A percentile compares a stretch with the other conserved stretches of the same genome.
These are phyloP conservation scores for Ifrita kowaldi DNA, from an alignment of 2,113 vertebrate species.

Conservation along the genomic window DNA sequence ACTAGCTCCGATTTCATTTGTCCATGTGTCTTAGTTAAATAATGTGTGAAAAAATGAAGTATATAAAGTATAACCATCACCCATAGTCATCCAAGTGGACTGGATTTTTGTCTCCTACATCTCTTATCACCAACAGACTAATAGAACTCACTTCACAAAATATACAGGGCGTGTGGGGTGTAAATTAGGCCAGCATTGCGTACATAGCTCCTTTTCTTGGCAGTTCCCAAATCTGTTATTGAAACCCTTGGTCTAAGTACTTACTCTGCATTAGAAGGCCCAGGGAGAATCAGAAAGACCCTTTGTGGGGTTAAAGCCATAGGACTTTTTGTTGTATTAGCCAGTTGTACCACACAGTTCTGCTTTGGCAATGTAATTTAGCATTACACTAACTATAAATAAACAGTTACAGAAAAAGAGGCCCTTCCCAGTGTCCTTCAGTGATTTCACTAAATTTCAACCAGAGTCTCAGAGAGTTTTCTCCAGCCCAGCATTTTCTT, in stretches of 20 bases:
- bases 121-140: neutral
- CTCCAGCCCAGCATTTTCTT: neutral
- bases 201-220: neutral
- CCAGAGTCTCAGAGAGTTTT: neutral
- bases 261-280: neutral
- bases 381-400: neutral
- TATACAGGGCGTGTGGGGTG: neutral
- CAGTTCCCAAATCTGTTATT: neutral
- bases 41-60: neutral
- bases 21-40: neutral
- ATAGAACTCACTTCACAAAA: neutral
- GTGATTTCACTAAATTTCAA: neutral
- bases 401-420: neutral
- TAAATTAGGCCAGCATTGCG: neutral
- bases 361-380: neutral
- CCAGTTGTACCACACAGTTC: neutral
- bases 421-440: neutral
- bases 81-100: rapidly evolving
- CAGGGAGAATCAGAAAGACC: neutral
- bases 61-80: neutral
- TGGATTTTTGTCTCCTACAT: neutral
- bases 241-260: neutral
- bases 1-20: neutral
- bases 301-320: neutral
- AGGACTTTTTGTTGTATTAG: neutral